These are phyloP conservation scores for Pongo pygmaeus DNA, from an alignment of 2,113 vertebrate species.

Conservation along the genomic window DNA sequence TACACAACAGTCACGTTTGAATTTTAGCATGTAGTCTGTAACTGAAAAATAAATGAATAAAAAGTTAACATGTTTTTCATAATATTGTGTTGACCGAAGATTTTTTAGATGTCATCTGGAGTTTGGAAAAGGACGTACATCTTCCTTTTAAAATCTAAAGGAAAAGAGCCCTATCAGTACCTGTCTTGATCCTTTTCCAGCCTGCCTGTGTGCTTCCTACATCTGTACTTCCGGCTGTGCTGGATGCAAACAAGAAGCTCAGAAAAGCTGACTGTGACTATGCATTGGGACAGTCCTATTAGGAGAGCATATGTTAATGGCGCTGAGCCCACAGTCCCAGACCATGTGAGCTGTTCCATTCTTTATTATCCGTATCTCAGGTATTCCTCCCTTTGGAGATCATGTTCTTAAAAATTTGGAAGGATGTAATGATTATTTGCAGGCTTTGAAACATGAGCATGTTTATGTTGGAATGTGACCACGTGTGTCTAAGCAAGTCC, in stretches of 20 bases:
- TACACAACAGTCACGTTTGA: background rate
- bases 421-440: background rate
- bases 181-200: background rate
- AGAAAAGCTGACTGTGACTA: background rate
- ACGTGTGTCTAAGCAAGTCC: background rate
- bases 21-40: background rate
- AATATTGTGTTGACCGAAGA: background rate
- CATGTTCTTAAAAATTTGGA: background rate
- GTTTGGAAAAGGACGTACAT: background rate
- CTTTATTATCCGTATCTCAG: background rate
- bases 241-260: background rate
- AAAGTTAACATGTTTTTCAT: background rate
- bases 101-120: background rate
- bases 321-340: background rate
- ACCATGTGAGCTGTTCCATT: background rate
- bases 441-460: background rate
- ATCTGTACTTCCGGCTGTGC: background rate
- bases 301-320: background rate
- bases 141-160: background rate
- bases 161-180: background rate
- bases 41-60: background rate
- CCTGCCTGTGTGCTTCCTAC: background rate
- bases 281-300: fast-evolving
- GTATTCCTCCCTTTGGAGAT: background rate
- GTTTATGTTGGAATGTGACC: background rate